Evolutionary conservation across 2,113 vertebrate species (phyloP), one percentile per base, ranked within the genome.

Genomic region (Pachycephala philippinensis): DNA sequence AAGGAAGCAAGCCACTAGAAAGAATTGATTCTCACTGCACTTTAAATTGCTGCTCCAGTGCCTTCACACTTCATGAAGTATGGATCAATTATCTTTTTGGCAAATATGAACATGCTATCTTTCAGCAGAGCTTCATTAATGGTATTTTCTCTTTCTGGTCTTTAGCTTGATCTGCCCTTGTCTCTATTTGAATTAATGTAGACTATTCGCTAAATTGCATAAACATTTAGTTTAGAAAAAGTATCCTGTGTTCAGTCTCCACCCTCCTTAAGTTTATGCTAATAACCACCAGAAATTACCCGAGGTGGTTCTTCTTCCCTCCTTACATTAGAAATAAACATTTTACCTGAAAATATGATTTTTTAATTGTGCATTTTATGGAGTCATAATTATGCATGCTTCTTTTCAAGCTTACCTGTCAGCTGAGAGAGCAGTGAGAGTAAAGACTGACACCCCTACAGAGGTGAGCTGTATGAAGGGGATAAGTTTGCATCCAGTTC

Each of bases 391-490:
- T 56, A 54, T 13, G 18, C 57, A 90, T 30, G 16, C 21, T 87
- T 71, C 61, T 91, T 75, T 52, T 50, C 63, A 74, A 77, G 76
- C 98, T 97, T 98, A 99, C 99, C 99, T 99, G 98, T 99, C 99
- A 60, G 99, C 99, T 2, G 99, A 99, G 71, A 99, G 98, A 35
- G 99, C 99, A 9, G 99, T 99, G 85, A 99, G 99, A 5, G 99
- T 99, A 93, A 99, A 99, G 91, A 99, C 99, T 33, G 99, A 99
- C 81, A 99, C 99, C 61, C 99, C 99, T 9, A 99, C 99, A 3
- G 99, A 99, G 40, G 99, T 99, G 53, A 99, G 98, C 97, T 99
- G 99, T 63, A 99, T 99, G 96, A 99, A 99, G 57, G 99, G 98
- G 77, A 99, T 99, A 91, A 99, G 98, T 97, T 99, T 99, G 97